Evolutionary conservation across 2,888 invertebrate genomes (phyloP).

Genomic region (Rutpela maculata): DNA sequence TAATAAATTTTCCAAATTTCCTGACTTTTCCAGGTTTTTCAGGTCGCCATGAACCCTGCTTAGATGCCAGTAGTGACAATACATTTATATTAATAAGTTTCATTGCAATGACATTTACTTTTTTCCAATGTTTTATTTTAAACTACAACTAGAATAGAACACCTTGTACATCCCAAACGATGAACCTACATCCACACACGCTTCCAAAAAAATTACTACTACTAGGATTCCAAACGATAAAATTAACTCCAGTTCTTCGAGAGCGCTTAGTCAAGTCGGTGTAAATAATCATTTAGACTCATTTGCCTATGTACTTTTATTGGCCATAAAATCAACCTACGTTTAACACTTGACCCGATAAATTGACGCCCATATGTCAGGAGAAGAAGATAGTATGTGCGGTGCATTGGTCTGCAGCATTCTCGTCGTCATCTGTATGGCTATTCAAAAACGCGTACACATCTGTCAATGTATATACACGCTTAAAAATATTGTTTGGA

Average conservation of each 20-base stretch:
- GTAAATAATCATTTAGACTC: neutral
- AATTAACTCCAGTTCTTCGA: neutral
- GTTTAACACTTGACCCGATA: conserved; percentile 47
- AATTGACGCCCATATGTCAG: conserved; percentile 33
- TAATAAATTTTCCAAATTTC: no score
- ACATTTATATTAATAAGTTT: no score
- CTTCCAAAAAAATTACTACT: neutral
- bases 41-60: no score
- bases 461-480: conserved; percentile 6
- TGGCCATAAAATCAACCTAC: conserved; percentile 40
- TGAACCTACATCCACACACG: no score
- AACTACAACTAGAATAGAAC: no score
- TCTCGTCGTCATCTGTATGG: neutral
- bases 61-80: no score
- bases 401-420: neutral
- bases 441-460: neutral
- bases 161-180: no score
- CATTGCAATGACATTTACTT: no score
- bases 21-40: no score
- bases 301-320: conserved; percentile 10
- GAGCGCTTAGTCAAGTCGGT: neutral
- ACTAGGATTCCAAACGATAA: neutral
- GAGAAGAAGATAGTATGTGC: neutral
- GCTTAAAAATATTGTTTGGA: no score
- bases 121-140: no score